These are phyloP conservation scores for Uromys caudimaculatus DNA, from an alignment of 2,797 vertebrate genomes.

Conservation along the genomic window DNA sequence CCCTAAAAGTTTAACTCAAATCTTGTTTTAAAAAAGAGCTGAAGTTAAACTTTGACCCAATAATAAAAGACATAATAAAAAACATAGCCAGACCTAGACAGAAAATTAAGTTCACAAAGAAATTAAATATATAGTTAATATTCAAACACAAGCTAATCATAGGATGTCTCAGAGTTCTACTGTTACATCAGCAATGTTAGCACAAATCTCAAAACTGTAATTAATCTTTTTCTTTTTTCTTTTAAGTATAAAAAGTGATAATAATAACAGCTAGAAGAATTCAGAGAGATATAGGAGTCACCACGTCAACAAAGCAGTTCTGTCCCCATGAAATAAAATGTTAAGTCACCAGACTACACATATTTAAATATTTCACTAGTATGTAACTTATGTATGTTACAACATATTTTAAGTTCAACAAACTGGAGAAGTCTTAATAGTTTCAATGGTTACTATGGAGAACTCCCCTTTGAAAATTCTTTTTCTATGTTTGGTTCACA, in stretches of 20 bases:
- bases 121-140: slow-evolving; percentile 1
- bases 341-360: background rate
- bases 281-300: background rate
- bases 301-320: slow-evolving; percentile 13
- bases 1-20: slow-evolving; percentile 34
- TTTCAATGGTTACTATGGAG: background rate
- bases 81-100: slow-evolving; percentile 31
- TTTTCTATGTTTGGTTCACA: slow-evolving; percentile 56
- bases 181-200: background rate
- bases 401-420: slow-evolving; percentile 18
- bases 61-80: slow-evolving; percentile 45
- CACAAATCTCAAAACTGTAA: slow-evolving; percentile 5
- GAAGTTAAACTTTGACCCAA: slow-evolving; percentile 58
- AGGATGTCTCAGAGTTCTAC: slow-evolving; percentile 39
- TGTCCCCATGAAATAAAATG: background rate
- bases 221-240: background rate
- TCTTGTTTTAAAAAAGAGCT: slow-evolving; percentile 25
- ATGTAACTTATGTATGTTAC: background rate
- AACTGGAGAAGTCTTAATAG: slow-evolving; percentile 1
- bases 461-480: background rate
- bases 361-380: background rate
- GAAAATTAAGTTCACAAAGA: slow-evolving; percentile 33
- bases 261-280: background rate
- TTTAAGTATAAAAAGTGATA: background rate
- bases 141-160: slow-evolving; percentile 59